Percentiles rank a stretch among this genome's conserved stretches.
phyloP scores from a whole-genome alignment of 2,888 invertebrate species.

The Scrobipalpa costella region DNA sequence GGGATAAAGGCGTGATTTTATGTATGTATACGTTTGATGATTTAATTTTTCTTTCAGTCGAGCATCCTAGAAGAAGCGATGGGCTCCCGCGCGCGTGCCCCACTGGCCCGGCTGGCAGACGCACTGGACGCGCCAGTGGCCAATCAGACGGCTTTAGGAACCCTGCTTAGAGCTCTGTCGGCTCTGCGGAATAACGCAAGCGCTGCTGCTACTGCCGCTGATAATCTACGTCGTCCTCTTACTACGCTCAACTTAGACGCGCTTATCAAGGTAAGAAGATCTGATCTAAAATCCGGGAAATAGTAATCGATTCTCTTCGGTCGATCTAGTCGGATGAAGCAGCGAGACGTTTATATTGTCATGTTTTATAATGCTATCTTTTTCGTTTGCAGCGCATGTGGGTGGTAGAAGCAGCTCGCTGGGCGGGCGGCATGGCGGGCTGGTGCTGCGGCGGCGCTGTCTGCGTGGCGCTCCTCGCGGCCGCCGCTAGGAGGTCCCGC shows the following conservation, averaged over 20 bases:
- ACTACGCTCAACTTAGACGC: constrained; percentile 85
- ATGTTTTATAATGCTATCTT: too few relatives aligned
- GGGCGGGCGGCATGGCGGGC: constrained; percentile 95
- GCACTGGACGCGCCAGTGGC: constrained; percentile 88
- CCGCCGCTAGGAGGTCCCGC: constrained; percentile 92
- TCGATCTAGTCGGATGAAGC: background rate
- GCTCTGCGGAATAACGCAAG: constrained; percentile 88
- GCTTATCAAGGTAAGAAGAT: constrained; percentile 65
- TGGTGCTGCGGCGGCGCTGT: constrained; percentile 92
- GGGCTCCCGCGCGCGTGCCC: constrained; percentile 85
- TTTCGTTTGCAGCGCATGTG: constrained; percentile 82
- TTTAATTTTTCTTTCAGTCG: constrained; percentile 75
- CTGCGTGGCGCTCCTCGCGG: constrained; percentile 93
- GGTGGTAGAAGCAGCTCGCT: constrained; percentile 88
- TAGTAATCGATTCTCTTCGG: too few relatives aligned
- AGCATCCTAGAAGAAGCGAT: constrained; percentile 88
- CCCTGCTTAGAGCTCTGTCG: constrained; percentile 85
- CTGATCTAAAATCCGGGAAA: too few relatives aligned
- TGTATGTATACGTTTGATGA: background rate
- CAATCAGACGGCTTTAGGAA: constrained; percentile 88
- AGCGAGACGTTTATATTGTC: too few relatives aligned
- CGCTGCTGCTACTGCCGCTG: constrained; percentile 87
- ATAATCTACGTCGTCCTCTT: constrained; percentile 87
- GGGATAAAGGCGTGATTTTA: too few relatives aligned
- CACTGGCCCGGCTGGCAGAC: constrained; percentile 87